Evolutionary conservation across 2,797 vertebrate genomes (phyloP).

Genomic region (Buphagus erythrorhynchus): DNA sequence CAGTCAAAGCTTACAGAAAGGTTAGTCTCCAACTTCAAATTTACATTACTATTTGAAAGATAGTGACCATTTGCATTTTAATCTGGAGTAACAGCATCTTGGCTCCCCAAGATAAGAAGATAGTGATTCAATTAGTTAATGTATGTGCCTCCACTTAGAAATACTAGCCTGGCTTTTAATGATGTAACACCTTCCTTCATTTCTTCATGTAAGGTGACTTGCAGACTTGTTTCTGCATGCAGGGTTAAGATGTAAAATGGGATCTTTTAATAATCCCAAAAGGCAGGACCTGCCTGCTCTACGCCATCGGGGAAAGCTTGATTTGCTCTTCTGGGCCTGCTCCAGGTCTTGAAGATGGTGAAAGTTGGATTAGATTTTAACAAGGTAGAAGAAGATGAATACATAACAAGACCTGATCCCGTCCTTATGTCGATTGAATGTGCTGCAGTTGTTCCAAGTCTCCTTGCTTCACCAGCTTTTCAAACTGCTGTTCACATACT

Average conservation of each 20-base stretch:
- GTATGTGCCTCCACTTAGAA: neutral
- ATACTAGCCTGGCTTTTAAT: constrained; percentile 25
- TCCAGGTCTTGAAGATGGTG: neutral
- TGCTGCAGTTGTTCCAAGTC: neutral
- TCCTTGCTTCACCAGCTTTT: neutral
- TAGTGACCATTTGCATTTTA: constrained; percentile 4
- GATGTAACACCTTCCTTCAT: constrained; percentile 6
- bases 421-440: neutral
- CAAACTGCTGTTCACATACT: constrained; percentile 33
- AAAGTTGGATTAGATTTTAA: constrained; percentile 34
- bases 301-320: neutral
- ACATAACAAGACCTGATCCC: constrained; percentile 5
- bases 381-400: constrained; percentile 44
- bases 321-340: constrained; percentile 40
- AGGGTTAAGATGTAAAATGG: constrained; percentile 42
- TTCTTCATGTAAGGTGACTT: constrained; percentile 38
- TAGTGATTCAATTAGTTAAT: constrained; percentile 23
- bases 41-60: neutral
- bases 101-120: constrained; percentile 6
- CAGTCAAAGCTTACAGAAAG: neutral
- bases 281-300: constrained; percentile 19
- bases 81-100: neutral
- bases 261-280: constrained; percentile 41
- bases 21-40: neutral
- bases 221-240: constrained; percentile 3